A percentile compares a stretch with the other conserved stretches of the same genome.
Evolutionary conservation across 2,113 vertebrate genomes (phyloP).

Genomic region (Pampusana beccarii): DNA sequence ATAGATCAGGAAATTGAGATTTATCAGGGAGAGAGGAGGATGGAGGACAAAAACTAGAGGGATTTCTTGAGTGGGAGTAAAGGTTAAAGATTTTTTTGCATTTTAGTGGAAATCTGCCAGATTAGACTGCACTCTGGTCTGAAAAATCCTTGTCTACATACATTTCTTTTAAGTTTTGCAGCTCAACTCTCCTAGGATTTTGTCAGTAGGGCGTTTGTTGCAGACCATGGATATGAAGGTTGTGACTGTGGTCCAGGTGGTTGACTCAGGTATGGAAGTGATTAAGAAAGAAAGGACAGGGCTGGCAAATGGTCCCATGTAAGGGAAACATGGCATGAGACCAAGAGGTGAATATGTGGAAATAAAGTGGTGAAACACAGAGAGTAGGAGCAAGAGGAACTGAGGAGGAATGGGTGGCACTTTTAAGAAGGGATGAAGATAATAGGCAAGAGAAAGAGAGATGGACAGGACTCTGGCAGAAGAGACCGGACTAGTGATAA

Average conservation of each 20-base stretch:
- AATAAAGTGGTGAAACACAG: not conserved
- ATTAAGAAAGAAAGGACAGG: not conserved
- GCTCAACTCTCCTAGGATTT: not conserved
- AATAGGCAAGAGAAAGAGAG: no score
- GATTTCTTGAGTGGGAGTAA: not conserved
- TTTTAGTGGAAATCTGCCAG: not conserved
- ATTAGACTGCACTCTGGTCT: not conserved
- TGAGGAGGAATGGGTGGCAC: not conserved
- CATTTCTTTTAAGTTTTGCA: not conserved
- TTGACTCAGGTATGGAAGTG: not conserved
- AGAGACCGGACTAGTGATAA: not conserved
- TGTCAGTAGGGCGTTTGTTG: not conserved
- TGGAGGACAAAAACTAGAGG: not conserved
- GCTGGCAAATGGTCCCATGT: not conserved
- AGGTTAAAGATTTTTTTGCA: not conserved
- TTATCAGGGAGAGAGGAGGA: accelerated
- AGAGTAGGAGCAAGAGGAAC: not conserved
- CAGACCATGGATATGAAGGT: accelerated
- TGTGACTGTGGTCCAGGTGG: not conserved
- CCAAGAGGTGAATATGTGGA: not conserved
- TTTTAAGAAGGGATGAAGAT: not conserved
- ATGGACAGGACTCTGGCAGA: not conserved
- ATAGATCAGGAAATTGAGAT: not conserved
- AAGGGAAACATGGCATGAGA: not conserved
- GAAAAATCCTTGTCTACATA: not conserved